Evolutionary conservation across 1,140 invertebrate species (phyloP).

Genomic region (Mylabris phalerata): DNA sequence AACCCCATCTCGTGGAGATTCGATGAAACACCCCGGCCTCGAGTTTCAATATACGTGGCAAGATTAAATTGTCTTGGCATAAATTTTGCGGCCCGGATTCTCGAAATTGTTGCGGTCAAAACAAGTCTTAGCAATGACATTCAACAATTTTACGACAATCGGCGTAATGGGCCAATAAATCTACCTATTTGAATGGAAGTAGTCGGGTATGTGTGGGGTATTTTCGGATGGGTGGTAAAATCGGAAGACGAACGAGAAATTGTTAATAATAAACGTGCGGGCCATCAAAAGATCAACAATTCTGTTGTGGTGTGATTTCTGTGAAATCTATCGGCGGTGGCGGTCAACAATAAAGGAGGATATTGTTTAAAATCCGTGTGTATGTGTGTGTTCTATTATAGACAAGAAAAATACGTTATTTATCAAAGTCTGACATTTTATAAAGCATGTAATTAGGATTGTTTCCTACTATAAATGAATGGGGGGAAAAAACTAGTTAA

Average conservation of each 20-base stretch:
- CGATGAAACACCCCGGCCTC: no score
- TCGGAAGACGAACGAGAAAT: slow-evolving; percentile 5
- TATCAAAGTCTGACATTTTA: slow-evolving; percentile 19
- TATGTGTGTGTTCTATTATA: no score
- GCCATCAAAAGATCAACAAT: not conserved
- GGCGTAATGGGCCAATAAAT: not conserved
- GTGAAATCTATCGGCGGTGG: slow-evolving; percentile 7
- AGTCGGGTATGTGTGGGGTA: no score
- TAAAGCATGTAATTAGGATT: slow-evolving; percentile 24
- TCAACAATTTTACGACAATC: slow-evolving; percentile 6
- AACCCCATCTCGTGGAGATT: no score
- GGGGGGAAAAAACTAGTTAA: not conserved
- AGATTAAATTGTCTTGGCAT: no score
- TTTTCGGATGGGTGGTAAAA: slow-evolving; percentile 2
- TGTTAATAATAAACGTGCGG: not conserved
- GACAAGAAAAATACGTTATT: slow-evolving; percentile 12
- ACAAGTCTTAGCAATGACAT: slow-evolving; percentile 7
- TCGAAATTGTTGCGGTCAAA: slow-evolving; percentile 14
- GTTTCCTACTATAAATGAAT: not conserved
- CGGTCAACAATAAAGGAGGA: slow-evolving; percentile 15
- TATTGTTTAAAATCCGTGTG: no score
- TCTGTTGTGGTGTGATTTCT: slow-evolving; percentile 3
- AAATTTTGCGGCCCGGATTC: not conserved
- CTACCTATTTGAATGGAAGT: no score
- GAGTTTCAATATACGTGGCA: no score